Conservation (phyloP, 2,797 vertebrate species). For the Molossus alvarezi region DNA sequence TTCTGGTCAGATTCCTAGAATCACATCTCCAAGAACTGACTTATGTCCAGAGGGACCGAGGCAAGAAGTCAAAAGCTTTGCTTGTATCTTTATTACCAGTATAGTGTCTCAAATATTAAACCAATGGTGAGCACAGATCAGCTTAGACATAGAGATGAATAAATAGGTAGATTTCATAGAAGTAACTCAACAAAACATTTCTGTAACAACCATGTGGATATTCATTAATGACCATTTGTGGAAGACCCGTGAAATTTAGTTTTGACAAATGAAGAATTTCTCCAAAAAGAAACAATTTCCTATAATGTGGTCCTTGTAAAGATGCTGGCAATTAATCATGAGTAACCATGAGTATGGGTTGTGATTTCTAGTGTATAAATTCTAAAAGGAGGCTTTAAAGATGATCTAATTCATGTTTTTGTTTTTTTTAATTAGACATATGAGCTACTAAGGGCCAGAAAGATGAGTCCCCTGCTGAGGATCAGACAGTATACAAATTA, state of each 20-base stretch:
- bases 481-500: constrained; percentile 45
- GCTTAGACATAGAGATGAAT: neutral
- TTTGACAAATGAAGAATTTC: neutral
- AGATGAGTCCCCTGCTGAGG: neutral
- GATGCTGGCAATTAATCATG: neutral
- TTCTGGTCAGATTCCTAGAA: neutral
- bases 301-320: neutral
- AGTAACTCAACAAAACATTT: constrained; percentile 22
- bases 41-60: neutral
- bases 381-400: neutral
- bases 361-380: constrained; percentile 6
- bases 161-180: constrained; percentile 11
- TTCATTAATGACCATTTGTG: neutral
- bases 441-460: neutral
- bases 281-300: constrained; percentile 10
- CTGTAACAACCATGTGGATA: neutral
- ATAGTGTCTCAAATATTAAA: constrained; percentile 13
- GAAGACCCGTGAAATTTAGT: neutral
- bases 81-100: neutral
- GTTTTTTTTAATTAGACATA: constrained; percentile 41
- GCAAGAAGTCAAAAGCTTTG: neutral
- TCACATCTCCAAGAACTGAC: neutral
- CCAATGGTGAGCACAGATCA: neutral
- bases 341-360: neutral
- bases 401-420: neutral